Percentiles rank a stretch among this genome's conserved stretches.
Conservation (phyloP, 2,888 invertebrate species). For the Campoletis raptor region DNA sequence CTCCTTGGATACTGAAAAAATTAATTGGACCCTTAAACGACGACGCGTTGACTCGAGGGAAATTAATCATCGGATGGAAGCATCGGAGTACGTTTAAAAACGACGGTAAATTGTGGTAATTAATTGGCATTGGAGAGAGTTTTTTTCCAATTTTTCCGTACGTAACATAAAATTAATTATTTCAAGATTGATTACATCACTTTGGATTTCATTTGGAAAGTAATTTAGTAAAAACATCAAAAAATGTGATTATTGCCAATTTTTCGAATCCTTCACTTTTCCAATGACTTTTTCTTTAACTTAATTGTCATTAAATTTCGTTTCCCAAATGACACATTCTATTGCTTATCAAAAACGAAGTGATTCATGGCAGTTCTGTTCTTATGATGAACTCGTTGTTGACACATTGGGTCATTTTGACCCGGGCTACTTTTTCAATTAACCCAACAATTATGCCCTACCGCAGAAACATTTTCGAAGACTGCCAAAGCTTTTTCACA, state of each 20-base stretch:
- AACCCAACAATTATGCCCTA: too few species aligned
- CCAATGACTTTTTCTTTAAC: too few species aligned
- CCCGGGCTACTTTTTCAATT: too few species aligned
- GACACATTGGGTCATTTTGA: too few species aligned
- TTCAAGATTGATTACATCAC: not conserved
- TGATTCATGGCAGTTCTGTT: too few species aligned
- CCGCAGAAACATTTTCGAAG: too few species aligned
- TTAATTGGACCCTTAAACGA: constrained; percentile 46
- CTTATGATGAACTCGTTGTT: too few species aligned
- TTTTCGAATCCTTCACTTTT: not conserved
- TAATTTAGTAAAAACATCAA: not conserved
- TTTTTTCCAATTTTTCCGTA: constrained; percentile 9
- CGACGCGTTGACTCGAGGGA: constrained; percentile 34
- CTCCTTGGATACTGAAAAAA: constrained; percentile 60
- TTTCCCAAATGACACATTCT: too few species aligned
- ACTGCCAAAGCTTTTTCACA: too few species aligned
- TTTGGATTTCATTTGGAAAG: not conserved
- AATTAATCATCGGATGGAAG: constrained; percentile 51
- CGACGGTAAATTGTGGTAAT: constrained; percentile 64
- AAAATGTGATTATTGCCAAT: not conserved
- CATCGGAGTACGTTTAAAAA: constrained; percentile 70
- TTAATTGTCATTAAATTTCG: too few species aligned
- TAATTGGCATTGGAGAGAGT: constrained; percentile 46
- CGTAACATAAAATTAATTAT: not conserved
- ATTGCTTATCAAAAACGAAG: too few species aligned